These are phyloP conservation scores for Etia nguti DNA, from an alignment of 2,113 vertebrate species.

Conservation along the genomic window DNA sequence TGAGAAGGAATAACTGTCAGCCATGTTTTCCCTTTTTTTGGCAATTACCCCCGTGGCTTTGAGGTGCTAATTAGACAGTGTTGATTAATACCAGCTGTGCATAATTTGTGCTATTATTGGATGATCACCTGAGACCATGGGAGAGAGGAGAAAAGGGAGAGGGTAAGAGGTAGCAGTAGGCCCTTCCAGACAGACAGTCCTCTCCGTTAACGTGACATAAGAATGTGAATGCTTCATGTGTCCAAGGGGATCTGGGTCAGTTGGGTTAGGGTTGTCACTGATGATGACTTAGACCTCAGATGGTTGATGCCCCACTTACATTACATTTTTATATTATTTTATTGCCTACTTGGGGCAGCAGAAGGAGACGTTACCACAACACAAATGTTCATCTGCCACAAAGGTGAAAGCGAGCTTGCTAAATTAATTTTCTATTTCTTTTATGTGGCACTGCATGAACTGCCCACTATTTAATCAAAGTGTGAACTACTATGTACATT, in stretches of 20 bases:
- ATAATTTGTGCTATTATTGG: slow-evolving; percentile 56
- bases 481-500: neutral
- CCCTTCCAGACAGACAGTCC: neutral
- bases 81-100: slow-evolving; percentile 62
- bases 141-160: neutral
- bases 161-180: neutral
- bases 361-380: neutral
- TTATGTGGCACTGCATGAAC: neutral
- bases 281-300: neutral
- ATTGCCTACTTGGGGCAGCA: neutral
- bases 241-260: neutral
- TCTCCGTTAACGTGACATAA: neutral
- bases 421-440: neutral
- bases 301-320: neutral
- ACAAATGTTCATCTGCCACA: neutral
- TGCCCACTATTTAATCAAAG: neutral
- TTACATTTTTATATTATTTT: neutral
- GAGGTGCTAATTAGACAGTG: slow-evolving; percentile 57
- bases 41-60: slow-evolving; percentile 49
- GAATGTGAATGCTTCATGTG: neutral
- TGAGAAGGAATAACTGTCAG: neutral
- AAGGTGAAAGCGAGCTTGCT: too few relatives aligned
- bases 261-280: neutral
- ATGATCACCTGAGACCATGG: slow-evolving; percentile 19
- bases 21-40: slow-evolving; percentile 1